These are phyloP conservation scores for Mizuhopecten yessoensis DNA, from an alignment of 1,140 invertebrate species.

Conservation along the genomic window DNA sequence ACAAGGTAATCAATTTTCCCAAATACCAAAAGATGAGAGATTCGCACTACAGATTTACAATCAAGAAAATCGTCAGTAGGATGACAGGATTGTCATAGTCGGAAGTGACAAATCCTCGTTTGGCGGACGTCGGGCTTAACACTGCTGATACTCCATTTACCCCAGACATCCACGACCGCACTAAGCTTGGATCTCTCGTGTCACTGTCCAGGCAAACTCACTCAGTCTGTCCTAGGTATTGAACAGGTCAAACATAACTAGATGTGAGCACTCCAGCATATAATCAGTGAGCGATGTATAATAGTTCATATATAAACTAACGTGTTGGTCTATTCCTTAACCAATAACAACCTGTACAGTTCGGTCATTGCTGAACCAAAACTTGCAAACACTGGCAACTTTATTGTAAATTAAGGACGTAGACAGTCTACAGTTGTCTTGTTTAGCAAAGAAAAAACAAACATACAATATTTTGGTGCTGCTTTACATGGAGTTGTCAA, in stretches of 20 bases:
- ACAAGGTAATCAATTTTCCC: background rate
- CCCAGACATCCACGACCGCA: background rate
- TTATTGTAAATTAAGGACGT: no score
- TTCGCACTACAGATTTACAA: background rate
- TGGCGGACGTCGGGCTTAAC: background rate
- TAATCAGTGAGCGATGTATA: no score
- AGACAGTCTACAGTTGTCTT: no score
- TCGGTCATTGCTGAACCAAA: no score
- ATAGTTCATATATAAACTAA: no score
- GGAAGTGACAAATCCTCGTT: background rate
- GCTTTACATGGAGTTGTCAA: no score
- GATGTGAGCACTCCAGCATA: no score
- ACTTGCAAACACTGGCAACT: no score
- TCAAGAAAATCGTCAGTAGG: background rate
- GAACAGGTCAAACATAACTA: constrained; percentile 12
- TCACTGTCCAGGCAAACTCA: background rate
- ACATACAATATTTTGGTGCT: no score
- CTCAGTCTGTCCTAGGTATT: background rate
- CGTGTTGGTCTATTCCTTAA: no score
- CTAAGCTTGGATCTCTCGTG: background rate
- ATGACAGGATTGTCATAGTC: background rate
- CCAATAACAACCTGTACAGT: no score
- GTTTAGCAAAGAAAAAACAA: no score
- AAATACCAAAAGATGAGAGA: background rate
- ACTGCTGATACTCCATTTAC: background rate